A percentile compares a stretch with the other conserved stretches of the same genome.
These are phyloP conservation scores for Chloropsis cyanopogon DNA, from an alignment of 2,113 vertebrate genomes.

Conservation along the genomic window DNA sequence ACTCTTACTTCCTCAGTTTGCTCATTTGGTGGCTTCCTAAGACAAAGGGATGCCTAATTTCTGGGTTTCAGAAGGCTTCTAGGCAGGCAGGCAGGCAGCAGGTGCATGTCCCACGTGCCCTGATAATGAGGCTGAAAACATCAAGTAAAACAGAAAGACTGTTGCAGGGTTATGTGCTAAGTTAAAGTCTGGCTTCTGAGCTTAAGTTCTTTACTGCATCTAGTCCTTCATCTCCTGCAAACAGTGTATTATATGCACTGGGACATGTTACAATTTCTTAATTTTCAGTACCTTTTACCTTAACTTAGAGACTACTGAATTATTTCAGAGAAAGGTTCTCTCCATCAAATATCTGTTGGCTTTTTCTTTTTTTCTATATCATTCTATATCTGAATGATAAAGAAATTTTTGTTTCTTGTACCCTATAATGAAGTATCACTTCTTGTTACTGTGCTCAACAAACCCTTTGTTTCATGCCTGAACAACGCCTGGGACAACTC, in stretches of 20 bases:
- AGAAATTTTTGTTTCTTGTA: not conserved
- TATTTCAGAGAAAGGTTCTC: not conserved
- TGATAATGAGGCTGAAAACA: not conserved
- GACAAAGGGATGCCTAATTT: not conserved
- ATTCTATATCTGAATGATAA: not conserved
- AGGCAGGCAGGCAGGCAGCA: not conserved
- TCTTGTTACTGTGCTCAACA: not conserved
- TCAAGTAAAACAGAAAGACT: not conserved
- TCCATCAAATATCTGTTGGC: not conserved
- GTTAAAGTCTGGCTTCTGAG: not conserved
- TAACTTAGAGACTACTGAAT: not conserved
- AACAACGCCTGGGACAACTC: not conserved
- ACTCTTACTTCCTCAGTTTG: not conserved
- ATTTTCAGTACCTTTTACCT: not conserved
- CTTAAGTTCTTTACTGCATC: not conserved
- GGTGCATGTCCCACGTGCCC: rapidly evolving
- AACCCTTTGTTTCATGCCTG: slow-evolving; percentile 16
- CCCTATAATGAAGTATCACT: not conserved
- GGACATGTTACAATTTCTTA: not conserved
- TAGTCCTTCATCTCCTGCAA: not conserved
- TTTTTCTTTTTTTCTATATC: no score
- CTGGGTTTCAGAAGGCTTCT: not conserved
- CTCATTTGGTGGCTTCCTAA: not conserved
- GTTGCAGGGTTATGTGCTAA: not conserved
- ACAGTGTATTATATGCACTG: not conserved